A percentile compares a stretch with the other conserved stretches of the same genome.
phyloP scores from a whole-genome alignment of 2,113 vertebrate species.

The Sylvietta virens region DNA sequence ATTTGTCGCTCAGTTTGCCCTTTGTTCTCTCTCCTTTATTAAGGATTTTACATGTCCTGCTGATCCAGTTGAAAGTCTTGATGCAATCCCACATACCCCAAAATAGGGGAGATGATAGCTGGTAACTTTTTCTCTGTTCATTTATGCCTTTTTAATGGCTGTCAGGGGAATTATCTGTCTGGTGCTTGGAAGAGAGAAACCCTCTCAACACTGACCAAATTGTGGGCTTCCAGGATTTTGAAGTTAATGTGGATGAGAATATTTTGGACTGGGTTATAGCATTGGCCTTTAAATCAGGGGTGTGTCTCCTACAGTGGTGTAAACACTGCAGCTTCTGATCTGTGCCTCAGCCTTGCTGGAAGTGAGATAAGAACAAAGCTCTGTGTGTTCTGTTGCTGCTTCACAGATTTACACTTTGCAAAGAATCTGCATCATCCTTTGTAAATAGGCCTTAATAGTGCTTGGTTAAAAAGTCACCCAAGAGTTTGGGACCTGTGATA shows the following conservation, averaged over 20 bases:
- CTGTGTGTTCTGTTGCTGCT: neutral
- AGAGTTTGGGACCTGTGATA: neutral
- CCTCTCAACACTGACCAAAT: neutral
- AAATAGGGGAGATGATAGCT: neutral
- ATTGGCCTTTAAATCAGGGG: neutral
- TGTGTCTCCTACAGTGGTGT: neutral
- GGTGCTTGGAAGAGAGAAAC: neutral
- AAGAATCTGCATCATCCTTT: neutral
- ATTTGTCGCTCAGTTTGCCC: neutral
- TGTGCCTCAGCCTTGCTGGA: neutral
- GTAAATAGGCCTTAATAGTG: neutral
- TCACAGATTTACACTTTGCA: neutral
- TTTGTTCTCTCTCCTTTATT: neutral
- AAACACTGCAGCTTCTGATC: neutral
- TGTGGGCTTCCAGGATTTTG: neutral
- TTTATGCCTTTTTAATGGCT: neutral
- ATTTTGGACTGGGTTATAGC: neutral
- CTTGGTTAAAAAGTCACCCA: neutral
- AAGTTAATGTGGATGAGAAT: neutral
- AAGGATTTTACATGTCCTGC: neutral
- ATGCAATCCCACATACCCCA: neutral
- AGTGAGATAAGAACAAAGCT: neutral
- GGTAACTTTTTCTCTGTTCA: neutral
- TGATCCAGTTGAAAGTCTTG: neutral
- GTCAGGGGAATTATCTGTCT: neutral